phyloP scores from a whole-genome alignment of 2,797 vertebrate genomes.

The Rhynchotus rufescens region DNA sequence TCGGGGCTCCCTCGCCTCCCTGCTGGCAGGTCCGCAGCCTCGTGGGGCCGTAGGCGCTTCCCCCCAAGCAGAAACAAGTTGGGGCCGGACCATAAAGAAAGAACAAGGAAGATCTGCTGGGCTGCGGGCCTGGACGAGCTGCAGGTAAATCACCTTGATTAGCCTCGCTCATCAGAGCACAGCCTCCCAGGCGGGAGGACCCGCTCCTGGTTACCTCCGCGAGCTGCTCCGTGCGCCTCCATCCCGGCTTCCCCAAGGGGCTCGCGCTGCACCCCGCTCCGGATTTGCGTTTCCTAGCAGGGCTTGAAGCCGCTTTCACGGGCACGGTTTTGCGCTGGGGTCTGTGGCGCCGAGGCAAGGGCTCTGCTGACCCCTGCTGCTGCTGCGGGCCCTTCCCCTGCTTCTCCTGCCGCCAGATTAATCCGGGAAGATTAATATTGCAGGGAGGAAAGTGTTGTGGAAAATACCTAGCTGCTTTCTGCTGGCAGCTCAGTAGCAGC shows the following conservation, averaged over 20 bases:
- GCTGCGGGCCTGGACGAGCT: neutral
- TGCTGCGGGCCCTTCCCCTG: neutral
- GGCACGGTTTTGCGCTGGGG: neutral
- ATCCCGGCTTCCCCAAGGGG: neutral
- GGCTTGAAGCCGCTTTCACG: neutral
- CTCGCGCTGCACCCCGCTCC: neutral
- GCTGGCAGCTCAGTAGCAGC: neutral
- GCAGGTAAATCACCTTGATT: neutral
- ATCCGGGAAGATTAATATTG: too few relatives aligned
- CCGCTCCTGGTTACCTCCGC: neutral
- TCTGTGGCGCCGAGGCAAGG: slow-evolving; percentile 4
- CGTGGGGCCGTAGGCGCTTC: neutral
- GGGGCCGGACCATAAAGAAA: slow-evolving; percentile 10
- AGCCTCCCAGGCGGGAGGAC: neutral
- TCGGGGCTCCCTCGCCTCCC: neutral
- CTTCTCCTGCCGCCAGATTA: neutral
- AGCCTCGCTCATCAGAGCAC: neutral
- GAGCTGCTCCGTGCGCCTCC: neutral
- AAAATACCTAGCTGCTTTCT: neutral
- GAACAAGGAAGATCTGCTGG: neutral
- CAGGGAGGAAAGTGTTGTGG: neutral
- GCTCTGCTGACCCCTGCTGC: slow-evolving; percentile 62
- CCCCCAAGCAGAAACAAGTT: slow-evolving; percentile 22
- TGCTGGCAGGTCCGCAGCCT: neutral
- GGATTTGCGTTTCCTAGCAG: neutral